Conservation (phyloP, 1,140 invertebrate species). For the Drosophila mayri region DNA sequence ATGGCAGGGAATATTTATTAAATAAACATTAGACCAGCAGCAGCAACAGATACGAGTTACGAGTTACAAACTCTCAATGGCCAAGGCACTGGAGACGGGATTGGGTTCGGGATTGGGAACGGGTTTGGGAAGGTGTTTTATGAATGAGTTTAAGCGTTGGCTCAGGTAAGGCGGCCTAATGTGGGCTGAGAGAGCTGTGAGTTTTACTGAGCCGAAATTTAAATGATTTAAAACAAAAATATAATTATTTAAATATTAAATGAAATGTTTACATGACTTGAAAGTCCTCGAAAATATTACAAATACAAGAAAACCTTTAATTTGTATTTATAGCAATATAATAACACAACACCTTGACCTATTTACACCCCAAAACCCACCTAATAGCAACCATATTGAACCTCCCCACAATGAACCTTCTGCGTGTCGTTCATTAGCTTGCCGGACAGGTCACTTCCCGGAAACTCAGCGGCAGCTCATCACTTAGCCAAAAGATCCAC, state of each 20-base stretch:
- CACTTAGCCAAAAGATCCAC: constrained; percentile 69
- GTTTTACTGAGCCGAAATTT: background rate
- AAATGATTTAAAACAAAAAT: background rate
- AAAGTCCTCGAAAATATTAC: background rate
- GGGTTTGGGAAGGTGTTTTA: constrained; percentile 49
- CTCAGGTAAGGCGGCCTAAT: constrained; percentile 12
- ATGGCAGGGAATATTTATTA: constrained; percentile 79
- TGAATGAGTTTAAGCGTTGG: constrained; percentile 64
- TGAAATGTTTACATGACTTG: background rate
- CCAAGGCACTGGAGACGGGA: constrained; percentile 5
- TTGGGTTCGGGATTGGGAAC: constrained; percentile 5
- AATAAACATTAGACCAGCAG: constrained; percentile 78
- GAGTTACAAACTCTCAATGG: constrained; percentile 59
- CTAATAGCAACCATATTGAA: background rate
- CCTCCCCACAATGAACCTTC: constrained; percentile 2
- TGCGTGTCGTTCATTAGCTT: constrained; percentile 10
- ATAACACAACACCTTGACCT: background rate
- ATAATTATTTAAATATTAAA: background rate
- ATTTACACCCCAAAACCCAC: background rate
- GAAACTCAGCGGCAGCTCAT: constrained; percentile 31
- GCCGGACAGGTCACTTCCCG: constrained; percentile 3
- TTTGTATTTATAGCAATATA: background rate
- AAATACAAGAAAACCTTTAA: background rate
- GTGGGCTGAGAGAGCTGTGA: background rate
- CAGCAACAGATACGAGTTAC: constrained; percentile 38